Evolutionary conservation across 2,797 vertebrate genomes (phyloP).

Genomic region (Nyctalus aviator): DNA sequence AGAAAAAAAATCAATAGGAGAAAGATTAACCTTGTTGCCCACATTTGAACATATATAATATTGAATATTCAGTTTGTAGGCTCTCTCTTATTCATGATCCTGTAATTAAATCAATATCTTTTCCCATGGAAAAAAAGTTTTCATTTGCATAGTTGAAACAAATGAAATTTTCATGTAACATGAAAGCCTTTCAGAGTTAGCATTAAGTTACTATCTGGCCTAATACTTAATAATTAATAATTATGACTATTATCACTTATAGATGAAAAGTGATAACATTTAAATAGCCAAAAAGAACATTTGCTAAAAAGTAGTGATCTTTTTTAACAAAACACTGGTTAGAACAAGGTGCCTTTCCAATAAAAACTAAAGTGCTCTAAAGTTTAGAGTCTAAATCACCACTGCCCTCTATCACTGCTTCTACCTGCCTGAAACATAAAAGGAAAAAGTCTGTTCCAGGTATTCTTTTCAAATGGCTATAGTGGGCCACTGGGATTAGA

Average conservation of each 20-base stretch:
- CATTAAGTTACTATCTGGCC: slow-evolving; percentile 31
- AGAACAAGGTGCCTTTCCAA: slow-evolving; percentile 7
- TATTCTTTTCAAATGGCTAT: neutral
- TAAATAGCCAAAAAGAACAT: slow-evolving; percentile 31
- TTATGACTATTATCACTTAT: neutral
- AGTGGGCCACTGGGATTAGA: neutral
- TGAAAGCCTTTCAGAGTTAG: neutral
- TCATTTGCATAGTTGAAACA: slow-evolving; percentile 46
- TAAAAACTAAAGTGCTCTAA: neutral
- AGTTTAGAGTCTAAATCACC: neutral
- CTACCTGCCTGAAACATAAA: neutral
- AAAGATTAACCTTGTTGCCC: slow-evolving; percentile 28
- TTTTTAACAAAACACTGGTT: neutral
- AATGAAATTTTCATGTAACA: slow-evolving; percentile 6
- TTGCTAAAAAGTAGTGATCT: neutral
- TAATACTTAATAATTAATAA: slow-evolving; percentile 30
- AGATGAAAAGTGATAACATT: neutral
- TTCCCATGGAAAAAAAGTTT: slow-evolving; percentile 48
- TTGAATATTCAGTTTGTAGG: neutral
- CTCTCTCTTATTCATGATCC: slow-evolving; percentile 27
- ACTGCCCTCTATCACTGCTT: neutral
- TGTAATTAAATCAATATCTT: slow-evolving; percentile 25
- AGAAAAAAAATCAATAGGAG: neutral
- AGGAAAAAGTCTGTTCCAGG: neutral
- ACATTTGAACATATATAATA: slow-evolving; percentile 31